Percentiles rank a stretch among this genome's conserved stretches.
Conservation (phyloP, 2,113 vertebrate genomes). For the Blennius ocellaris region DNA sequence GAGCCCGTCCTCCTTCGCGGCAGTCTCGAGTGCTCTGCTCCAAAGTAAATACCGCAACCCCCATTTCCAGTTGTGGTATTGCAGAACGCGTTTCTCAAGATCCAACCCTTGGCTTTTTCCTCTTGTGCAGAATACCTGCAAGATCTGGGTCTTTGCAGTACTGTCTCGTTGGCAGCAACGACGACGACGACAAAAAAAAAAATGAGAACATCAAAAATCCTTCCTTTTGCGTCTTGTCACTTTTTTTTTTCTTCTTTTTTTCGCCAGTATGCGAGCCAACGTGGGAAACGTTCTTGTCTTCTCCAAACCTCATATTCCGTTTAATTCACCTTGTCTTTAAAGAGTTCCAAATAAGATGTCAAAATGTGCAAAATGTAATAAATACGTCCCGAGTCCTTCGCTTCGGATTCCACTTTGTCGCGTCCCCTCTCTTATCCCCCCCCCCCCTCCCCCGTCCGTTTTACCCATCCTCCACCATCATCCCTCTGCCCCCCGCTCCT, state of each 20-base stretch:
- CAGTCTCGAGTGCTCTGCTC: constrained; percentile 38
- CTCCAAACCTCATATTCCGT: constrained; percentile 14
- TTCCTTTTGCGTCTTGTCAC: constrained; percentile 18
- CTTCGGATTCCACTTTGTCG: constrained; percentile 56
- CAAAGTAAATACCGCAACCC: not conserved
- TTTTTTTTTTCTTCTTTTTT: constrained; percentile 44
- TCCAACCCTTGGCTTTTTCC: constrained; percentile 1
- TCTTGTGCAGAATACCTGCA: constrained; percentile 4
- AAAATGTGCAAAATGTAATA: constrained; percentile 89
- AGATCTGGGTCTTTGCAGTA: constrained; percentile 11
- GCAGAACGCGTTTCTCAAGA: constrained; percentile 11
- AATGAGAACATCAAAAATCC: constrained; percentile 14
- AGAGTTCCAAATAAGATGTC: constrained; percentile 64
- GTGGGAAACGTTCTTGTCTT: constrained; percentile 7
- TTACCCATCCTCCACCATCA: not conserved
- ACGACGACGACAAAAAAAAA: not conserved
- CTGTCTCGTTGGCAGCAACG: constrained; percentile 19
- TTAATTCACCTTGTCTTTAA: constrained; percentile 9
- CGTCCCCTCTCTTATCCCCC: no score
- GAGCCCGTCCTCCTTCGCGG: constrained; percentile 19
- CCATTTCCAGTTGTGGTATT: constrained; percentile 43
- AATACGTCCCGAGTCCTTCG: constrained; percentile 72
- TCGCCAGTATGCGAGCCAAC: constrained; percentile 45
- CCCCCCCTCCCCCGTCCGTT: no score
- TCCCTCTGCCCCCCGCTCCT: constrained; percentile 33